Evolutionary conservation across 2,113 vertebrate genomes (phyloP).

Genomic region (Mellivora capensis): DNA sequence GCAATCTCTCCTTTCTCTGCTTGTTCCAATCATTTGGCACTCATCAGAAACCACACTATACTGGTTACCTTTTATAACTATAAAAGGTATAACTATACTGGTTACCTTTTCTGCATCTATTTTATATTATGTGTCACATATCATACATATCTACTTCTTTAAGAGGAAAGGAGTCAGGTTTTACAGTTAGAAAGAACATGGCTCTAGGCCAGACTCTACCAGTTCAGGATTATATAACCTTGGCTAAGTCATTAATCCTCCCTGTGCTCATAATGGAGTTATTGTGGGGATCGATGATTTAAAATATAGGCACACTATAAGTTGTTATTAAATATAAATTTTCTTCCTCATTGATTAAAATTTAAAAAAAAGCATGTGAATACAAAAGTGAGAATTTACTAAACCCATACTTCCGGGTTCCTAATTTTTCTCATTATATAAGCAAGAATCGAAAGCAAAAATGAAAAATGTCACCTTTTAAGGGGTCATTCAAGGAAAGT

Average conservation of each 20-base stretch:
- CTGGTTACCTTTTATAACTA: not conserved
- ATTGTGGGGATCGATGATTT: not conserved
- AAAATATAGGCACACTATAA: not conserved
- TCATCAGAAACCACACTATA: not conserved
- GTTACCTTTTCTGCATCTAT: not conserved
- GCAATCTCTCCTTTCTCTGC: not conserved
- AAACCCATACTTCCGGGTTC: not conserved
- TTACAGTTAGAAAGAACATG: not conserved
- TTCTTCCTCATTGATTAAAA: not conserved
- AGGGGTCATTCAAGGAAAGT: not conserved
- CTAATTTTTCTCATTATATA: not conserved
- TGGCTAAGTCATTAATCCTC: not conserved
- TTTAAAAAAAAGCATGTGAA: not conserved
- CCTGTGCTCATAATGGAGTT: not conserved
- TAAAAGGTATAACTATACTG: no score
- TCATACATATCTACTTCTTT: not conserved
- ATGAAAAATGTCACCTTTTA: not conserved
- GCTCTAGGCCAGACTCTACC: not conserved
- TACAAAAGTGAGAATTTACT: not conserved
- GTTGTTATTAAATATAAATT: not conserved
- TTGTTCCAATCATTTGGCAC: not conserved
- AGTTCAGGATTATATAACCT: not conserved
- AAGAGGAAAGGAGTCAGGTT: not conserved
- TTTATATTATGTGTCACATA: not conserved
- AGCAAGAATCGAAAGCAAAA: not conserved